Base-by-base conservation (phyloP, 2,888 invertebrate species). In the Agrilus mali region DNA sequence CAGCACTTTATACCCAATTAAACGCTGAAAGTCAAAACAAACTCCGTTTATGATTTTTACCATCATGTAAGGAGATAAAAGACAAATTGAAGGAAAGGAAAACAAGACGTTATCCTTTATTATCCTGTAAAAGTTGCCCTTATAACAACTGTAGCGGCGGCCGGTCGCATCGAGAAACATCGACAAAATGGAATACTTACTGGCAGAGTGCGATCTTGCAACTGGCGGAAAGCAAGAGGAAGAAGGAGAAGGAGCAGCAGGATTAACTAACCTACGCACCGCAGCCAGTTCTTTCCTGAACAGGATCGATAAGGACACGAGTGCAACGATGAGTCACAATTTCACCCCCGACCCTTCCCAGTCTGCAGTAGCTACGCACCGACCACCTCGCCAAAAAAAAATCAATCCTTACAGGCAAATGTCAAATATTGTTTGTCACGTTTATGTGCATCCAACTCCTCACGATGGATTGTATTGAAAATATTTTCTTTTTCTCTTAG, bases 281-380 rank as follows among this genome's bases (percentile, higher is more conserved):
- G 45, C 45, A 48, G 45, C 39, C 50, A 45, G 50, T 46, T 37
- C 43, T 38, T 45, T 43, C 46, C 45, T 47, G 48, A 47, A 47
- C 47, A 46, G 49, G 64, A 66, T 66, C 66, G 64, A 66, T 65
- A 64, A 64, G 63, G 62, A 61, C 61, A 60, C 60, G 64, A 64
- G 65, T 65, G 65, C 66, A 65, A 60, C 57, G 65, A 65, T 66
- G 66, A 66, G 62, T 66, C 64, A 64, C 58, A 61, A 64, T 60
- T 60, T 61, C 55, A 56, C 61, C 56, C 48, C 50, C 50, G 47
- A 47, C 50, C 50, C 52, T 46, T 50, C 46, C 49, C 45, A 46
- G 48, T 51, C 49, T 50, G 48, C 53, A 53, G 51, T 50, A 48
- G 50, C 46, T 44, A 40, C 48, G 48, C 48, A 48, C 27, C 27